phyloP scores from a whole-genome alignment of 2,113 vertebrate genomes.

The Scomber colias region DNA sequence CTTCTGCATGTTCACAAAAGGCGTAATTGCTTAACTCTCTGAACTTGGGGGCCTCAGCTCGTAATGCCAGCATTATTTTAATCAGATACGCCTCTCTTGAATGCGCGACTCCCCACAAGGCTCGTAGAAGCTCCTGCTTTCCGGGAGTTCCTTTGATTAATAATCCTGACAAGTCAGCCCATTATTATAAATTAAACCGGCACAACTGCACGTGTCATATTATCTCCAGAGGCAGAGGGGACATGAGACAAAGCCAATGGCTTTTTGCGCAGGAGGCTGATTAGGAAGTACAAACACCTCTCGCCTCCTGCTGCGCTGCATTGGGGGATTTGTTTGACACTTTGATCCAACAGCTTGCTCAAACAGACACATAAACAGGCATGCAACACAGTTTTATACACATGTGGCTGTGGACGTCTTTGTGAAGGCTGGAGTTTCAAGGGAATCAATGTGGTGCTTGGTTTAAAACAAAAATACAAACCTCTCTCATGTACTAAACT shows the following conservation, averaged over 20 bases:
- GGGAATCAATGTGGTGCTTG: slow-evolving; percentile 9
- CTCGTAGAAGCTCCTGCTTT: slow-evolving; percentile 44
- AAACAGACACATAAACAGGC: slow-evolving; percentile 32
- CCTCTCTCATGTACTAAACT: neutral
- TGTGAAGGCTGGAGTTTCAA: slow-evolving; percentile 10
- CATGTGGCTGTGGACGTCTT: slow-evolving; percentile 11
- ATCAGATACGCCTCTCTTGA: slow-evolving; percentile 45
- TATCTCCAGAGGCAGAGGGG: slow-evolving; percentile 62
- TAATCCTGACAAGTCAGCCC: slow-evolving; percentile 71
- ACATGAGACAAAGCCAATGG: slow-evolving; percentile 45
- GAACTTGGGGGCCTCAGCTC: slow-evolving; percentile 17
- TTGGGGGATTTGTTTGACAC: slow-evolving; percentile 43
- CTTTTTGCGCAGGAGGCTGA: slow-evolving; percentile 61
- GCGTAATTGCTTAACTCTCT: slow-evolving; percentile 52
- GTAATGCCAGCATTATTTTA: slow-evolving; percentile 35
- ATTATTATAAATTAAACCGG: slow-evolving; percentile 72
- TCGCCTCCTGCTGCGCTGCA: slow-evolving; percentile 42
- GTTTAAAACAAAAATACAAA: slow-evolving; percentile 39
- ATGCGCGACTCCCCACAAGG: slow-evolving; percentile 26
- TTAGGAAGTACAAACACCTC: slow-evolving; percentile 66
- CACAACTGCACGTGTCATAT: slow-evolving; percentile 50
- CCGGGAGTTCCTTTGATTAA: slow-evolving; percentile 67
- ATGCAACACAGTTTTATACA: slow-evolving; percentile 5
- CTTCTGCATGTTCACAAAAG: slow-evolving; percentile 18
- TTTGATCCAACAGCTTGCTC: slow-evolving; percentile 54